Conservation (phyloP, 2,113 vertebrate genomes). For the Acanthisitta chloris region DNA sequence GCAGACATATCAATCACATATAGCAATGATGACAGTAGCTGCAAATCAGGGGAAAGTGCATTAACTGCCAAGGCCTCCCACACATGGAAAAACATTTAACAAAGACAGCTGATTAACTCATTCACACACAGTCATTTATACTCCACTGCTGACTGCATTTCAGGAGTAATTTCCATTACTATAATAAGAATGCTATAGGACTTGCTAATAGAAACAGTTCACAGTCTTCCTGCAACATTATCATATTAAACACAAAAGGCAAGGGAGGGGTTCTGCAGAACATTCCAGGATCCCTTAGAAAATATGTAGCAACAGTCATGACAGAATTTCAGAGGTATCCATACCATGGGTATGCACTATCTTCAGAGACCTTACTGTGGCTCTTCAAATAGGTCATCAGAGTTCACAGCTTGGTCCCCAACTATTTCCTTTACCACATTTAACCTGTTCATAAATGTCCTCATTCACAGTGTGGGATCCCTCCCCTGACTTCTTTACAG, state of each 20-base stretch:
- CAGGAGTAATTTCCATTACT: constrained; percentile 50
- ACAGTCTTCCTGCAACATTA: constrained; percentile 1
- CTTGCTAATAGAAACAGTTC: constrained; percentile 35
- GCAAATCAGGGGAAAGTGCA: constrained; percentile 57
- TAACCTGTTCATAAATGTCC: neutral
- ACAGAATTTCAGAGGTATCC: neutral
- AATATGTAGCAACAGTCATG: neutral
- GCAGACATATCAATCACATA: constrained; percentile 62
- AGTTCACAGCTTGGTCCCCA: neutral
- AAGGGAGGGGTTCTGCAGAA: neutral
- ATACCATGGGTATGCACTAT: neutral
- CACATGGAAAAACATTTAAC: constrained; percentile 60
- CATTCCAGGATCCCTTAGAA: neutral
- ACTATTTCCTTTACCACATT: neutral
- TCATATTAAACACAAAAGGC: neutral
- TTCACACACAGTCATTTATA: constrained; percentile 48
- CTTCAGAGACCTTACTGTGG: neutral
- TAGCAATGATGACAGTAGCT: constrained; percentile 50
- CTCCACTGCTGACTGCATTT: constrained; percentile 20
- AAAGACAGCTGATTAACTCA: constrained; percentile 68
- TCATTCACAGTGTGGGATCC: neutral
- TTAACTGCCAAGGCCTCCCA: constrained; percentile 59
- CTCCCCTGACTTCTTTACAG: neutral
- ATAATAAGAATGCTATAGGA: constrained; percentile 38
- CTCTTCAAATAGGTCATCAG: neutral